Evolutionary conservation across 2,113 vertebrate genomes (phyloP), one percentile per base, ranked within the genome.

Genomic region (Paradisaea rubra): DNA sequence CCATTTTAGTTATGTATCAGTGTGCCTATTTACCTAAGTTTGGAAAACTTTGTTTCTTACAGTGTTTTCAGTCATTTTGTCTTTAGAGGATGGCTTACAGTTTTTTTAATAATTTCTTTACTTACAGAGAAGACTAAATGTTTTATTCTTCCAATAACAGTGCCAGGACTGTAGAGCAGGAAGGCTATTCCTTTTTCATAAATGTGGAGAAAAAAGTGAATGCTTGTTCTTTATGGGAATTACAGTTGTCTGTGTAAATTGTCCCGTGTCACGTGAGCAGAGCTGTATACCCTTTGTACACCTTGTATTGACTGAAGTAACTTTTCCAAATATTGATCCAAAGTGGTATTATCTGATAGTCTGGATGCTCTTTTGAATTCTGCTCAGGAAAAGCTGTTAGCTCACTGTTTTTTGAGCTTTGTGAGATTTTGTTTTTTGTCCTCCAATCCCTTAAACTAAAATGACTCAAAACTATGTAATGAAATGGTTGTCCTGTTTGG

Each of bases 311-410:
- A 9, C 30, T 35, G 45, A 69, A 79, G 31, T 72, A 57, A 39
- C 1, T 0, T 44, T 77, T 57, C 0, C 0, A 31, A 57, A 33
- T 65, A 44, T n/a, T 73, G 16, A 18, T 71, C 49, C 0, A 0
- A 35, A 14, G 21, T 50, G 35, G 18, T 59, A 42, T 53, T 80
- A 14, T 44, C 16, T 47, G 66, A 37, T 39, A 65, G 45, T 23
- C 45, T 77, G 63, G 71, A 50, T 82, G 25, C 13, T n/a, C 30
- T 57, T 69, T 25, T 72, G 30, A 50, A 41, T 91, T 68, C 27
- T 5, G 7, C 39, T 7, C 3, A 13, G 66, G 63, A 66, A 83
- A 50, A 54, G 30, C 44, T 94, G 33, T 66, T 52, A 39, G 28
- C 20, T 77, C 1, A 0, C 69, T 45, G 16, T 27, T 77, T 60